These are phyloP conservation scores for Pipa parva DNA, from an alignment of 2,113 vertebrate species.

Conservation along the genomic window DNA sequence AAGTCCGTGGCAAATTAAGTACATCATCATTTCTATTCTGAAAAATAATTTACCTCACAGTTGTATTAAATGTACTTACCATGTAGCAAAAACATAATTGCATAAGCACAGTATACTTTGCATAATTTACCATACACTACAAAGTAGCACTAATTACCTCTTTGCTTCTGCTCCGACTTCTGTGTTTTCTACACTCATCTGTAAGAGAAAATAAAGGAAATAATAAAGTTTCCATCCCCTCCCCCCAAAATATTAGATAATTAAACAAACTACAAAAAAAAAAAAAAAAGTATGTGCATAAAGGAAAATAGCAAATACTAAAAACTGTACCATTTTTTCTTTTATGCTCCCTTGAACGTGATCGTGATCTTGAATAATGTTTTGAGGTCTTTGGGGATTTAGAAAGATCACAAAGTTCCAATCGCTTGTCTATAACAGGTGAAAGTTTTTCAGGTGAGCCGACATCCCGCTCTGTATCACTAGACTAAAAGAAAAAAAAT, in stretches of 20 bases:
- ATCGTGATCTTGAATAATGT: slow-evolving; percentile 87
- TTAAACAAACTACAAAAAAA: no score
- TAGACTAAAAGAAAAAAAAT: slow-evolving; percentile 63
- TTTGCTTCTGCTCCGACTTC: slow-evolving; percentile 98
- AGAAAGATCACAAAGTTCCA: slow-evolving; percentile 78
- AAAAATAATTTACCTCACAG: not conserved
- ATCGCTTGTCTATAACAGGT: slow-evolving; percentile 75
- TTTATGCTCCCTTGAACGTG: slow-evolving; percentile 80
- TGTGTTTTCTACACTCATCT: slow-evolving; percentile 82
- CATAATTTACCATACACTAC: slow-evolving; percentile 70
- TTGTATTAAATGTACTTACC: slow-evolving; percentile 86
- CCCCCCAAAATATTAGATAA: no score
- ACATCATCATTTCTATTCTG: not conserved
- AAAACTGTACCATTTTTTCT: slow-evolving; percentile 71
- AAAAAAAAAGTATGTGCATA: no score
- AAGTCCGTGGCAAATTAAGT: not conserved
- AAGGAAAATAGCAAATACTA: not conserved
- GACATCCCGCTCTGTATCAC: slow-evolving; percentile 76
- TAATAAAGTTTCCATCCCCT: no score
- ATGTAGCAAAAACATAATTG: slow-evolving; percentile 52
- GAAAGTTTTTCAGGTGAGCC: slow-evolving; percentile 67
- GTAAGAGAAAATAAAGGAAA: slow-evolving; percentile 35
- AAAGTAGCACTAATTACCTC: slow-evolving; percentile 90
- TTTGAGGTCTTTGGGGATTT: slow-evolving; percentile 83
- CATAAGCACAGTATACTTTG: slow-evolving; percentile 48